Conservation (phyloP, 1,140 invertebrate genomes). For the Neoseiulus cucumeris region DNA sequence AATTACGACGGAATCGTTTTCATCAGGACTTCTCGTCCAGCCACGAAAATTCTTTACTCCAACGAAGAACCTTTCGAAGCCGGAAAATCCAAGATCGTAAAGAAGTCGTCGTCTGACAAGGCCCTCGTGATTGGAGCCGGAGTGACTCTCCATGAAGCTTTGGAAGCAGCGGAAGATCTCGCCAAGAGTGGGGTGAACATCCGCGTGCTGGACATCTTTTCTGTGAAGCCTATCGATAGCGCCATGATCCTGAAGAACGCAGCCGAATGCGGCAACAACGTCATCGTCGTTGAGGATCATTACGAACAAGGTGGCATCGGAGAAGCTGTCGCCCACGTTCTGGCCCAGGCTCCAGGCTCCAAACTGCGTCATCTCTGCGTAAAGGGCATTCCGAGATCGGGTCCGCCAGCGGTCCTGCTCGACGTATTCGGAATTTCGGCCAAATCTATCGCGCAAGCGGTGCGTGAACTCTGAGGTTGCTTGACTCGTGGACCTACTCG, state of each 20-base stretch:
- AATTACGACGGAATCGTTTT: constrained; percentile 89
- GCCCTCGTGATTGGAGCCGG: constrained; percentile 74
- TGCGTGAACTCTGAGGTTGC: constrained; percentile 18
- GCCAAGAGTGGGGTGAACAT: constrained; percentile 40
- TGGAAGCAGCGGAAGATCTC: constrained; percentile 60
- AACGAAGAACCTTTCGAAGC: constrained; percentile 63
- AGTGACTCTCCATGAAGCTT: constrained; percentile 73
- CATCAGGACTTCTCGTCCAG: constrained; percentile 81
- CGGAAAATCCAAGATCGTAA: constrained; percentile 40
- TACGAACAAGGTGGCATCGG: constrained; percentile 86
- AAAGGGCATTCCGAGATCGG: constrained; percentile 67
- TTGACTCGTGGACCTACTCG: too few species aligned
- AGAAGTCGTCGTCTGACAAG: constrained; percentile 45
- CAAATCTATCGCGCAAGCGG: constrained; percentile 50
- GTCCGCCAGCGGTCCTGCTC: constrained; percentile 58
- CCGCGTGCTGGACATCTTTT: constrained; percentile 78
- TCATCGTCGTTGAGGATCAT: constrained; percentile 92
- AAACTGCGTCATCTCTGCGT: constrained; percentile 68
- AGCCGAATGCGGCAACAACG: constrained; percentile 49
- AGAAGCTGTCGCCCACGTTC: constrained; percentile 67
- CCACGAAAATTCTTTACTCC: constrained; percentile 63
- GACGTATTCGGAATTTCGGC: constrained; percentile 73
- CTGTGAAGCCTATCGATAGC: constrained; percentile 81
- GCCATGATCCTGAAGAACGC: constrained; percentile 55
- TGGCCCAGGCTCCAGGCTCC: constrained; percentile 47